A percentile compares a stretch with the other conserved stretches of the same genome.
Conservation (phyloP, 1,140 invertebrate genomes). For the Pissodes strobi region DNA sequence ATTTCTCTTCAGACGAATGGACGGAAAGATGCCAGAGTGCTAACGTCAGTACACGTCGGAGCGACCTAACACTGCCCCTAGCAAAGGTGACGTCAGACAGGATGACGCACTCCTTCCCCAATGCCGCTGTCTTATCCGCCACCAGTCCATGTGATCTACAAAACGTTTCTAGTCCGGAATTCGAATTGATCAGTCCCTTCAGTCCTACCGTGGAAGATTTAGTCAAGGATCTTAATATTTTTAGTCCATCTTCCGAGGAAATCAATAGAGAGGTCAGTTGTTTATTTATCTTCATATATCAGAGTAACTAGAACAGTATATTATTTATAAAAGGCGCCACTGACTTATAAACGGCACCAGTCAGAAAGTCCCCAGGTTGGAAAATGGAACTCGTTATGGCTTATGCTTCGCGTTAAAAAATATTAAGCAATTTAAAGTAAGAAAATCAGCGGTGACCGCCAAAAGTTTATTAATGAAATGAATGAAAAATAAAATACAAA, state of each 20-base stretch:
- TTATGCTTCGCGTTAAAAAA: no score
- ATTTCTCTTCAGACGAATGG: constrained; percentile 68
- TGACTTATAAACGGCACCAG: no score
- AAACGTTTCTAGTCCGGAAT: constrained; percentile 63
- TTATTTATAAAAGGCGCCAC: no score
- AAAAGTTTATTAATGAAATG: no score
- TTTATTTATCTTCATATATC: no score
- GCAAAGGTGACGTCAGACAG: constrained; percentile 57
- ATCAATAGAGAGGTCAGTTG: constrained; percentile 2
- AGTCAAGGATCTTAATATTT: not conserved
- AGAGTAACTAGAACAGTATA: no score
- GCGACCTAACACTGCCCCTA: constrained; percentile 59
- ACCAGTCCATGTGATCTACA: constrained; percentile 58
- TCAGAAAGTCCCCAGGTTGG: no score
- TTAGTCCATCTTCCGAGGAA: constrained; percentile 11
- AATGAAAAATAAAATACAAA: no score
- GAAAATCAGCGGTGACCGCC: no score
- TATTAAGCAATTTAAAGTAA: no score
- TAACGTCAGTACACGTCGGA: constrained; percentile 52
- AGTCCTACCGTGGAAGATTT: constrained; percentile 42
- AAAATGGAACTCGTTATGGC: no score
- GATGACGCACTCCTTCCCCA: constrained; percentile 56
- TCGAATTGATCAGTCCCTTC: constrained; percentile 61
- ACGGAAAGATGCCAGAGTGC: constrained; percentile 46
- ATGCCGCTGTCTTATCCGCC: constrained; percentile 39